Evolutionary conservation across 2,113 vertebrate species (phyloP), one percentile per base, ranked within the genome.

Genomic region (Eubucco bourcierii): DNA sequence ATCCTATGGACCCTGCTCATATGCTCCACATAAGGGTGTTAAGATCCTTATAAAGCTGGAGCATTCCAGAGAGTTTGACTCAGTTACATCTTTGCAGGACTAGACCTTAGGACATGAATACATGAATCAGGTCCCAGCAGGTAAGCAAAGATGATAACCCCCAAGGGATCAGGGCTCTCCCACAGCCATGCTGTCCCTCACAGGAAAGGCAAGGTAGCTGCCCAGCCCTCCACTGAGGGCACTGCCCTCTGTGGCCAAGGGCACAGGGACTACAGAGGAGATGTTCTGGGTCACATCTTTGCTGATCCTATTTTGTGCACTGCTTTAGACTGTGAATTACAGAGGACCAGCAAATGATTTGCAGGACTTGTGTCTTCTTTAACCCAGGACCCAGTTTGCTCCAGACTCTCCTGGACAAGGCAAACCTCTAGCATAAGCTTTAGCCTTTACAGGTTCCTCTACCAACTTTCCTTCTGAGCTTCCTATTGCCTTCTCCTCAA

Each of bases 101-200:
- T 31, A 74, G 52, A 72, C 44, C 17, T 79, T 15, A 65, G 33
- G 58, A 58, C 24, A 75, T 12, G n/a, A 82, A 80, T 15, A 65
- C 2, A 29, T 8, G 6, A 33, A 90, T 66, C 52, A 59, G 24
- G 15, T 77, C 31, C 52, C 61, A 86, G 19, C 28, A 59, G 46
- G 34, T 58, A 44, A 70, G 27, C 39, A 82, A 55, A 47, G 53
- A 72, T 46, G 74, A 65, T 58, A 80, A 25, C 16, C 52, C 39
- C 29, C 67, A 61, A 29, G 60, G 60, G 60, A 71, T 56, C 55
- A 12, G 14, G 27, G 6, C 27, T 15, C 29, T 12, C 34, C 8
- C 4, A 5, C 27, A 77, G 58, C 17, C 65, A 84, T 0, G 0
- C 19, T 59, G 46, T 18, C 10, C 64, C 77, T 70, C 61, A 14